Conservation (phyloP, 2,888 invertebrate genomes). For the Megaustenia siamemsis region DNA sequence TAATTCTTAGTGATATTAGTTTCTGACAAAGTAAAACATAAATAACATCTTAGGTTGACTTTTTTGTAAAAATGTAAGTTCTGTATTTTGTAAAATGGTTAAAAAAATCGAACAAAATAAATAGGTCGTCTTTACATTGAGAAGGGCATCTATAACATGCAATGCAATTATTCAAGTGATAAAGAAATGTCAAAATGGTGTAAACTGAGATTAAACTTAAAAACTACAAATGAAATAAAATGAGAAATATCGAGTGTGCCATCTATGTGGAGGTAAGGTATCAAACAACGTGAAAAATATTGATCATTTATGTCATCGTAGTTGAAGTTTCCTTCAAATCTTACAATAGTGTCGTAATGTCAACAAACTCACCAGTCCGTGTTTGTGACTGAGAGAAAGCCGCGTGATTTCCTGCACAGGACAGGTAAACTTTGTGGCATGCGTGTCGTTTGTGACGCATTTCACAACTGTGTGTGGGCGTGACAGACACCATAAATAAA, state of each 20-base stretch:
- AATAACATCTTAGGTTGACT: no score
- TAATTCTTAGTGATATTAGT: no score
- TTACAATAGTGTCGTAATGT: no score
- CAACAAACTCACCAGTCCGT: not conserved
- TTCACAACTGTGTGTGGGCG: not conserved
- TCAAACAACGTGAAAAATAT: not conserved
- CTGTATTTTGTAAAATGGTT: not conserved
- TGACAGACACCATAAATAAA: not conserved
- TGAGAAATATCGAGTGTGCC: constrained; percentile 16
- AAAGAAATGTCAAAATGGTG: not conserved
- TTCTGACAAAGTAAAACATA: no score
- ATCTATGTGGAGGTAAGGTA: not conserved
- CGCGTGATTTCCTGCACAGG: no score
- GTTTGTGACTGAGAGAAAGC: not conserved
- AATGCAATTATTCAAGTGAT: not conserved
- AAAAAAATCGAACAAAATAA: not conserved
- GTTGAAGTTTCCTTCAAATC: not conserved
- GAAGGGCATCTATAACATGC: not conserved
- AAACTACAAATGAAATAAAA: not conserved
- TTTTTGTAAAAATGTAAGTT: no score
- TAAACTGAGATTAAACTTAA: constrained; percentile 4
- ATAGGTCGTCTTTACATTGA: not conserved
- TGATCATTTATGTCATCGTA: not conserved
- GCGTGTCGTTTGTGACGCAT: not conserved
- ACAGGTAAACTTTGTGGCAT: no score